These are phyloP conservation scores for Strix aluco DNA, from an alignment of 2,113 vertebrate genomes.

Conservation along the genomic window DNA sequence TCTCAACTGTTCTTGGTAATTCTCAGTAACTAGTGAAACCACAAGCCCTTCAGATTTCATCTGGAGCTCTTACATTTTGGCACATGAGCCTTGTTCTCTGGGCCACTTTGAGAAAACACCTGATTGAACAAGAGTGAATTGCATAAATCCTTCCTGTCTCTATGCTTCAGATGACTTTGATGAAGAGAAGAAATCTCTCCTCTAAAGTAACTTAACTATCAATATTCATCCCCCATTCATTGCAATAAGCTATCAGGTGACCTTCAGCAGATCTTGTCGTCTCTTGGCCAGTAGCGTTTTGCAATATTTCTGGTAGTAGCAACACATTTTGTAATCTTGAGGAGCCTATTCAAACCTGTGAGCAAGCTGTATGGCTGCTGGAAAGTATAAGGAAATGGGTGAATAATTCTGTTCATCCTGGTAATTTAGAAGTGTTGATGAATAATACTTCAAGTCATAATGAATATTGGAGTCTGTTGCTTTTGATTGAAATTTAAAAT, in stretches of 20 bases:
- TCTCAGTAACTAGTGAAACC: background rate
- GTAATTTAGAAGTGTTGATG: background rate
- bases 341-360: background rate
- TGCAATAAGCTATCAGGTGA: background rate
- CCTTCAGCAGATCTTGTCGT: background rate
- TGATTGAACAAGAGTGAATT: background rate
- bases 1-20: background rate
- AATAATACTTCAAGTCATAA: background rate
- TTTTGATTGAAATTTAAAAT: slow-evolving; percentile 11
- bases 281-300: background rate
- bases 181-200: background rate
- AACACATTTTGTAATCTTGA: background rate
- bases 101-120: background rate
- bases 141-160: background rate
- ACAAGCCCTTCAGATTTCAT: background rate
- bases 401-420: background rate
- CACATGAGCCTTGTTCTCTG: background rate
- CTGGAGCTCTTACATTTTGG: background rate
- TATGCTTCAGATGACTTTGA: background rate
- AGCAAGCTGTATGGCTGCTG: background rate
- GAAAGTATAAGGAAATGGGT: background rate
- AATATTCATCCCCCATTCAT: background rate
- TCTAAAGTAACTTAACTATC: background rate
- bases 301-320: background rate
- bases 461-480: background rate